Evolutionary conservation across 1,140 invertebrate genomes (phyloP), one percentile per base, ranked within the genome.

Genomic region (Asbolus verrucosus): DNA sequence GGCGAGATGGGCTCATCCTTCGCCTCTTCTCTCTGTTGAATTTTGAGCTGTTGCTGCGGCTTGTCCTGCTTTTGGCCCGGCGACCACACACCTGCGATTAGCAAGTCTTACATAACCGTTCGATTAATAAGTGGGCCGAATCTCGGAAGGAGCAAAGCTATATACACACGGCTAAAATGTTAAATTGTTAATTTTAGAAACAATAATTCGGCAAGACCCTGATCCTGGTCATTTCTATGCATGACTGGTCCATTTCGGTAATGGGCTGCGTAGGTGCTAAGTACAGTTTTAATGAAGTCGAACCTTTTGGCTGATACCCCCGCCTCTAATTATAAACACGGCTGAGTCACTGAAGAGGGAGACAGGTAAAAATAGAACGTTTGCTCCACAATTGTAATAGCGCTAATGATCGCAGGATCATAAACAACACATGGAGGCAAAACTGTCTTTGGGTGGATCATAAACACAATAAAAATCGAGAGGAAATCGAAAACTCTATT

Each of bases 1-100:
- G 90, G 85, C 24, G 87, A 87, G 2, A 88, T 85, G 31, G 87
- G 84, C 65, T 76, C 83, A 81, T 84, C 79, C 68, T 83, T 82
- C 19, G 72, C 73, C 31, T 71, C 73, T 77, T 73, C 38, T 72
- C 79, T 76, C 62, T 67, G 77, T 81, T 18, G 86, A 84, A 67
- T 84, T 71, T 85, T 87, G 6, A 82, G 82, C 19, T 80, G 77
- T 73, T 72, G 65, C 77, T 70, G 74, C 72, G 78, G 75, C 38
- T 73, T 69, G 68, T 72, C 70, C 50, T 50, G 19, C 18, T 73
- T 78, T 70, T 77, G 76, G 6, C 75, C 80, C 8, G 83, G 83
- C 1, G 83, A 82, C 83, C 83, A 84, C 4, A 84, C 79, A 74
- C 82, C 83, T 84, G 73, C 21, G 14, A 11, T 1, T 4, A 43